Evolutionary conservation across 2,797 vertebrate species (phyloP), one percentile per base, ranked within the genome.

Genomic region (Catamblyrhynchus diadema): DNA sequence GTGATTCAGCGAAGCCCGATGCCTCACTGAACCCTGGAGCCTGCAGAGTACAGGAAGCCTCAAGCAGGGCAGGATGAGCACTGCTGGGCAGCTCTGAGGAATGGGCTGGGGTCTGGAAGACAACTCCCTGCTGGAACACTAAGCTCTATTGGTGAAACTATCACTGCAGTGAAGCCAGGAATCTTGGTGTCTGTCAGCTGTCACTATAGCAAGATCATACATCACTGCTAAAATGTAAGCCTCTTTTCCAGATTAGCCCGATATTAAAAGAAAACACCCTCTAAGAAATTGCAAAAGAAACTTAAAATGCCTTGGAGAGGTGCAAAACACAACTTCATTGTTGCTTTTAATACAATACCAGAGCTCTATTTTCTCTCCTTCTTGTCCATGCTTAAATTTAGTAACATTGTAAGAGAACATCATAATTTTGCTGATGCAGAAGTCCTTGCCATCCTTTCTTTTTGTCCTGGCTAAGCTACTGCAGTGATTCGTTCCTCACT

Each of bases 401-500:
- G 72, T 44, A 78, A 65, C 27, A 17, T 50, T 87, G n/a, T 20
- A 71, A 85, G 50, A 86, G 42, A 77, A 87, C 0, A 0, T 48
- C 35, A 44, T 73, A 35, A 65, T 74, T 87, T 71, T 94, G 84
- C 69, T 93, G 86, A 93, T 59, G 54, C 69, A 86, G 69, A 86
- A 47, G 71, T 85, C 64, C 42, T 90, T 72, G 30, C 79, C 78
- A 35, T 39, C 32, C 65, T 6, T 85, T 92, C 18, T 47, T 88
- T 92, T 90, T 90, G 62, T 94, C 82, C 85, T 95, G 75, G 59
- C 41, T 88, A 77, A 87, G 32, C 62, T 79, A 21, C 51, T 79
- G 94, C 82, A 86, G 82, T 28, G 12, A 65, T 89, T 89, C 0
- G 0, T 90, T 92, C 79, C 89, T 86, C 75, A 39, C 74, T 77